Evolutionary conservation across 1,140 invertebrate genomes (phyloP).

Genomic region (Papilio dardanus): DNA sequence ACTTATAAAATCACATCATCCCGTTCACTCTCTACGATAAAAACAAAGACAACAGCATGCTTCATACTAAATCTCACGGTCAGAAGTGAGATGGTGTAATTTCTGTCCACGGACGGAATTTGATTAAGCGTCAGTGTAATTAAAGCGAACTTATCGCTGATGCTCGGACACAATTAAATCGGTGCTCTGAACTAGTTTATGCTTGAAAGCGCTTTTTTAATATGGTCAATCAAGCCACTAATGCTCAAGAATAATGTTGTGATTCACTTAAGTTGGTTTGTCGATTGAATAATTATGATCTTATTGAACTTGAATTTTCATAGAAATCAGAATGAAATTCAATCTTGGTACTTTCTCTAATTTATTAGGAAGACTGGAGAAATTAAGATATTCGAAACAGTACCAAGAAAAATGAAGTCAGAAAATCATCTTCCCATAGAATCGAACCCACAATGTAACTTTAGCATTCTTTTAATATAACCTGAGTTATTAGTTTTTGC

Average conservation of each 20-base stretch:
- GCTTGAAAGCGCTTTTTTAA: slow-evolving; percentile 2
- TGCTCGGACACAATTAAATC: background rate
- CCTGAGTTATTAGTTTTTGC: background rate
- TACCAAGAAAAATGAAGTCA: background rate
- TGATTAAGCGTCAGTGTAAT: slow-evolving; percentile 47
- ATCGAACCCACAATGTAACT: background rate
- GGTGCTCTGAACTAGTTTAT: background rate
- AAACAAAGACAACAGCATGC: too few relatives aligned
- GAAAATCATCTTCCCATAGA: background rate
- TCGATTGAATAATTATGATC: background rate
- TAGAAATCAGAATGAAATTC: background rate
- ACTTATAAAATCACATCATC: too few relatives aligned
- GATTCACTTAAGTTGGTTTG: background rate
- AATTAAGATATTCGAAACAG: background rate
- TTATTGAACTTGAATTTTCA: background rate
- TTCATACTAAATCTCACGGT: too few relatives aligned
- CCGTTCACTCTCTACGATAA: too few relatives aligned
- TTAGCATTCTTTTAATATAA: background rate
- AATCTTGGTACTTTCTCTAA: slow-evolving; percentile 9
- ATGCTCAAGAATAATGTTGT: background rate
- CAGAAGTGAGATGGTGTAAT: slow-evolving; percentile 33
- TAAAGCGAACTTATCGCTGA: slow-evolving; percentile 44
- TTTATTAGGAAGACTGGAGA: background rate
- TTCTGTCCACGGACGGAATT: slow-evolving; percentile 35
- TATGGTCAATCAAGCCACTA: background rate